Percentiles rank a stretch among this genome's conserved stretches.
Conservation (phyloP, 2,113 vertebrate genomes). For the Ictidomys tridecemlineatus region DNA sequence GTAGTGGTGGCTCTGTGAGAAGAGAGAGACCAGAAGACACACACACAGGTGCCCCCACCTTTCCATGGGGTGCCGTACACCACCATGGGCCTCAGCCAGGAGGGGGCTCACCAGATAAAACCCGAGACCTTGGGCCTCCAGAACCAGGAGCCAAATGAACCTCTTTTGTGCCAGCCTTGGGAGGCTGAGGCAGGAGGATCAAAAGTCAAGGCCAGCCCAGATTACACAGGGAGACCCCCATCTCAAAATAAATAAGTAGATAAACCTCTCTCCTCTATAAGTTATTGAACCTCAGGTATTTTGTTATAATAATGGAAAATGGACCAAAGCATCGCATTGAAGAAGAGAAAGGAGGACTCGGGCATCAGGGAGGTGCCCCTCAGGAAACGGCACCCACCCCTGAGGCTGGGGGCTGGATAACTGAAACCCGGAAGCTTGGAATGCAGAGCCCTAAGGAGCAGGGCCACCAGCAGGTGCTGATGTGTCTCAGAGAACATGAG, state of each 20-base stretch:
- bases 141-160: not conserved
- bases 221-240: no score
- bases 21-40: not conserved
- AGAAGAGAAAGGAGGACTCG: not conserved
- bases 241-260: no score
- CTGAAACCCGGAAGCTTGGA: not conserved
- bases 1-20: not conserved
- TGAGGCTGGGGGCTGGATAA: not conserved
- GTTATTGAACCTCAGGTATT: not conserved
- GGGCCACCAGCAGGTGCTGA: accelerated
- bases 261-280: not conserved
- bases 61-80: no score
- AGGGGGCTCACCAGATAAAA: not conserved
- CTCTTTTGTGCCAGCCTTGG: no score
- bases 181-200: no score
- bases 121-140: not conserved
- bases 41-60: not conserved
- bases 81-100: not conserved
- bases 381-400: not conserved
- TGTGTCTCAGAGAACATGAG: not conserved
- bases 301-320: not conserved
- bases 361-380: no score
- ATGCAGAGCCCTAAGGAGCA: not conserved
- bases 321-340: not conserved
- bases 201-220: no score